Base-by-base conservation (phyloP, 2,797 vertebrate species). In the Parambassis ranga region DNA sequence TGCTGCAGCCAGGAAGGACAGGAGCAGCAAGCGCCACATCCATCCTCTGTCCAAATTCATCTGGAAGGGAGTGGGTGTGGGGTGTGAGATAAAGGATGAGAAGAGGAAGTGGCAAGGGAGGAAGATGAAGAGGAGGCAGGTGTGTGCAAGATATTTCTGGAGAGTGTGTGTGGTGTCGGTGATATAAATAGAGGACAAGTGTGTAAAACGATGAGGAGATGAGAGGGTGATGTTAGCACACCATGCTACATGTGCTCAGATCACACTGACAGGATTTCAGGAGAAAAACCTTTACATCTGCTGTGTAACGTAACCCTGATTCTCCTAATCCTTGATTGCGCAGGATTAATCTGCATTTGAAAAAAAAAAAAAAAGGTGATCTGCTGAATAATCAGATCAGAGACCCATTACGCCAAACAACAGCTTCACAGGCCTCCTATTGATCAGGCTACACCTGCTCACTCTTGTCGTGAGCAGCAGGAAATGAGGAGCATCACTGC, bases 11-110 rank as follows among this genome's bases (percentile, higher is more conserved):
- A 90, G 63, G 14, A 38, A 48, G 55, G 61, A 74, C 22, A 91
- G 75, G 58, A 90, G 65, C 62, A 90, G 55, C 41, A 77, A 1
- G 11, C 39, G n/a, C 79, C 83, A 81, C 70, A 71, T 51, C 84
- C 86, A 84, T 44, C 91, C 74, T 90, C 92, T 91, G 65, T 81
- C 90, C 76, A 93, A 68, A 69, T 55, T 92, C 97, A 98, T 98
- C 91, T 91, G 71, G 13, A 11, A 11, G 5, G 11, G 26, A 4
- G 26, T 11, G 38, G 22, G 22, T 46, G 9, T 7, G 30, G 15
- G 38, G 26, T 19, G 47, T 32, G 31, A 55, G 49, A 69, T 47
- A 33, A 68, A 11, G 28, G 26, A 41, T 1, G 22, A 10, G 38
- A 18, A 23, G 28, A 57, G 50, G 1, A 18, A 19, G 23, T 33